Base-by-base conservation (phyloP, 1,140 invertebrate species). In the Drosophila leontia region DNA sequence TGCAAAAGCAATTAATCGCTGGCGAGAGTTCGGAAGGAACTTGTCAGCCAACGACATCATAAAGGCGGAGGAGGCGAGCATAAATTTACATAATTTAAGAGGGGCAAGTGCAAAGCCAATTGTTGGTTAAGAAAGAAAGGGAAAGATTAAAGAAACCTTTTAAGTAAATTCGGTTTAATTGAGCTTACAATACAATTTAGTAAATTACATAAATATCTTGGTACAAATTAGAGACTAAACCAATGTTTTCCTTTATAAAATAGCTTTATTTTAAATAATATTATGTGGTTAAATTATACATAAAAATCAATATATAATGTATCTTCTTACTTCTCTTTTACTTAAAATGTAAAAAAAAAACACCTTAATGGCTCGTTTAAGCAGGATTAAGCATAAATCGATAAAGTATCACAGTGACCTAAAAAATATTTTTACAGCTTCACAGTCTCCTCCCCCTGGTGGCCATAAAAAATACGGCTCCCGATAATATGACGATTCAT, bases 21-120 rank as follows among this genome's bases (percentile, higher is more conserved):
- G 23, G 13, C 44, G 53, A 60, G 45, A 50, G 60, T n/a, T 68
- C 60, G 42, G 37, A 75, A 62, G 58, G 58, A 64, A 69, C 41
- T 57, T 56, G 57, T 42, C 60, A 44, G 59, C 37, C 42, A 44
- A 44, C 71, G 51, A 64, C 65, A 57, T 19, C 44, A 23, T 11
- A 42, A 62, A 68, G 59, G 60, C 59, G 78, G 57, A 83, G 79
- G 83, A 87, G 84, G 75, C 53, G 13, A 39, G 80, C 84, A 88
- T 86, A 83, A 88, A 88, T 88, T 72, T 88, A 72, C 80, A 86
- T 86, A 88, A 86, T 77, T 83, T 65, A 72, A 47, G 13, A 23
- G 61, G 32, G 67, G 64, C 65, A 84, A 72, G 64, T 78, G 80
- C 61, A 67, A 59, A 56, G 44, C 26, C 44, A 60, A 77, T 55